Evolutionary conservation across 2,797 vertebrate species (phyloP), one percentile per base, ranked within the genome.

Genomic region (Enteromius mattozi): DNA sequence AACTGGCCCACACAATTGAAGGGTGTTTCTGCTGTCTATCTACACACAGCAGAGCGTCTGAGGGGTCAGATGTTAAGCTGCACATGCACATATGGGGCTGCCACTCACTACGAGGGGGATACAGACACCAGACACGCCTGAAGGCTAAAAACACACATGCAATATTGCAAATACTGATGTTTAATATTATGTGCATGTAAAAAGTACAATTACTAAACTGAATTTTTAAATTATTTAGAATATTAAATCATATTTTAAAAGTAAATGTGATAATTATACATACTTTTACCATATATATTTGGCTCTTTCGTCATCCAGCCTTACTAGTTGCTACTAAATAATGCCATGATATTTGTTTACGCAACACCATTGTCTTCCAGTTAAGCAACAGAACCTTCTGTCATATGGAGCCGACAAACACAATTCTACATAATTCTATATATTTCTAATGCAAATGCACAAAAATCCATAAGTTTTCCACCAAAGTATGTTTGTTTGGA

Each of bases 61-160:
- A 37, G 16, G 49, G 91, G 91, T 94, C 90, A 90, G 42, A 89
- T 91, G 91, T 93, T 90, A 87, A 70, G 71, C 12, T 19, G 75
- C 13, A 21, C 87, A 82, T n/a, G 54, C 85, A 85, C 93, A 93
- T 89, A 91, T 89, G 90, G 90, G 82, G 9, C 90, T 90, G 91
- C 88, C 91, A 89, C 79, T 93, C 91, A 83, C 27, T 14, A 56
- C 2, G 61, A 35, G 75, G 16, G 24, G 3, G 68, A 6, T 63
- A 35, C 2, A 24, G 6, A 81, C 27, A 40, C 2, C 3, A 74
- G 59, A 56, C 65, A 54, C 35, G 47, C 17, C 16, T 21, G 33
- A 68, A 47, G 24, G 35, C n/a, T 30, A n/a, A 42, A 83, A 40
- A 69, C 63, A 63, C 54, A 47, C 40, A 24, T 2, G 6, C 30